Evolutionary conservation across 2,888 invertebrate species (phyloP).

Genomic region (Odiellus spinosus): DNA sequence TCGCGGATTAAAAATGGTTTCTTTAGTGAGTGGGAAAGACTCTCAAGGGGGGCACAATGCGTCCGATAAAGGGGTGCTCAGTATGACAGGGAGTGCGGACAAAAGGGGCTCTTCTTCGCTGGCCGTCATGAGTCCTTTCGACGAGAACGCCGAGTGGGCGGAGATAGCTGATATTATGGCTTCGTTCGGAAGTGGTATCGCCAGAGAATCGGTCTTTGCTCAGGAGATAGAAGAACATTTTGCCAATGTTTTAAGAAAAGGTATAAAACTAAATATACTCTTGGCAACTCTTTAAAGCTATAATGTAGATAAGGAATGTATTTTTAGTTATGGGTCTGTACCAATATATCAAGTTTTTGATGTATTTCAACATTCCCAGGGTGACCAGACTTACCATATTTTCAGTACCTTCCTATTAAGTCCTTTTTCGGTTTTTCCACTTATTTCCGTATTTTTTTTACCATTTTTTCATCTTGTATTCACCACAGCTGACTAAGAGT

Average conservation of each 20-base stretch:
- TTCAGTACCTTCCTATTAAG: too few species aligned
- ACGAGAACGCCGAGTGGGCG: conserved; percentile 90
- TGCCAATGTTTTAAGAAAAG: conserved; percentile 17
- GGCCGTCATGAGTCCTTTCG: conserved; percentile 55
- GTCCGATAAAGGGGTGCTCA: too few species aligned
- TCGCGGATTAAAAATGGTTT: not conserved
- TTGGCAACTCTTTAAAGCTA: not conserved
- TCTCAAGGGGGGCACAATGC: not conserved
- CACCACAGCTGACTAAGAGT: too few species aligned
- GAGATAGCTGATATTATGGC: conserved; percentile 92
- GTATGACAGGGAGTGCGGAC: too few species aligned
- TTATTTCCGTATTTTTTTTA: too few species aligned
- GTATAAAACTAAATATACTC: conserved; percentile 1
- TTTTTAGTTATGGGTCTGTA: too few species aligned
- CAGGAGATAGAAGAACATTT: conserved; percentile 28
- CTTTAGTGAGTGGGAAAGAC: not conserved
- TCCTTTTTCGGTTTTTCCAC: too few species aligned
- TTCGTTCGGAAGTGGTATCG: conserved; percentile 53
- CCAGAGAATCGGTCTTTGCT: conserved; percentile 28
- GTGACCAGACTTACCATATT: too few species aligned
- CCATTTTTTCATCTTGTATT: too few species aligned
- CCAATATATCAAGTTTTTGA: too few species aligned
- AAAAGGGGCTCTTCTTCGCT: conserved; percentile 1
- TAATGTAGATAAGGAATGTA: not conserved
- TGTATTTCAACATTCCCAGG: too few species aligned